Evolutionary conservation across 2,797 vertebrate species (phyloP).

Genomic region (Peromyscus eremicus): DNA sequence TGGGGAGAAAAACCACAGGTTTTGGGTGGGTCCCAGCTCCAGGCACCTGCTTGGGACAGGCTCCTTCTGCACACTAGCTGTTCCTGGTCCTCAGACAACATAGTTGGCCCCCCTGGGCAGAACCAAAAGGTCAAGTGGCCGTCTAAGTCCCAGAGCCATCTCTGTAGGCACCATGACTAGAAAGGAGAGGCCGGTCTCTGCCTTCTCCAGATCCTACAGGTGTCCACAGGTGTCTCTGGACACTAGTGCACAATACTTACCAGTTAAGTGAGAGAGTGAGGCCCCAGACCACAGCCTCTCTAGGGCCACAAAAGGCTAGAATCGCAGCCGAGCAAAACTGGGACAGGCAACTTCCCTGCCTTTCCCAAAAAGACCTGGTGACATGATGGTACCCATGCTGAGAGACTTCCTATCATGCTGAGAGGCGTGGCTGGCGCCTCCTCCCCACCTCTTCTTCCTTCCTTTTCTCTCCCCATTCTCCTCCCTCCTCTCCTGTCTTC

Average conservation of each 20-base stretch:
- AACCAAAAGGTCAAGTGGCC: neutral
- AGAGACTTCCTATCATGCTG: neutral
- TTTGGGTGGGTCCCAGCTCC: neutral
- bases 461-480: no score
- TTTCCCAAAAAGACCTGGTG: neutral
- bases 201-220: neutral
- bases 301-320: neutral
- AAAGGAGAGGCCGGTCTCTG: neutral
- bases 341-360: fast-evolving
- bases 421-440: neutral
- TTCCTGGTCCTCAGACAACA: conserved; percentile 22
- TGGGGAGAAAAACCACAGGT: conserved; percentile 83
- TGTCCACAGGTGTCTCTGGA: neutral
- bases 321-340: neutral
- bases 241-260: conserved; percentile 53
- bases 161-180: no score
- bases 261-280: neutral
- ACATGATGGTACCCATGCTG: fast-evolving
- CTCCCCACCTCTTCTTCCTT: neutral
- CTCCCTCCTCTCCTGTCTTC: neutral
- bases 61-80: conserved; percentile 35
- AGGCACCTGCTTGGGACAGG: neutral
- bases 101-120: neutral
- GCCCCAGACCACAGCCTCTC: conserved; percentile 1
- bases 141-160: neutral